Evolutionary conservation across 2,888 invertebrate genomes (phyloP).

Genomic region (Coremacera marginata): DNA sequence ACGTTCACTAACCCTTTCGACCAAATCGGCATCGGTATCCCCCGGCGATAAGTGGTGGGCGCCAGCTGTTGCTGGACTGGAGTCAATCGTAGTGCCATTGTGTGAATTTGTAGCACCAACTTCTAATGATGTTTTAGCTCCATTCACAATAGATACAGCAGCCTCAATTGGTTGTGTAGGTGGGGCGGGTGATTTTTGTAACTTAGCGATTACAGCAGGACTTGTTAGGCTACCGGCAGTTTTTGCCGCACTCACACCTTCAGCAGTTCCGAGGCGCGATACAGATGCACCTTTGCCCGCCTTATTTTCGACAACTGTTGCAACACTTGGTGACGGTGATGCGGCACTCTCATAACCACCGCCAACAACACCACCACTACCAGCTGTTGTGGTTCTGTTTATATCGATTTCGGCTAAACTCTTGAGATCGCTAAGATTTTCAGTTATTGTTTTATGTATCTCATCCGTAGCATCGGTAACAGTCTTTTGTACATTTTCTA

Average conservation of each 20-base stretch:
- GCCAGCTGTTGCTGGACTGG: constrained; percentile 34
- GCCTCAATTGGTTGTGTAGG: constrained; percentile 67
- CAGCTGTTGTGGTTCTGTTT: constrained; percentile 40
- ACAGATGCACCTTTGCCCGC: constrained; percentile 50
- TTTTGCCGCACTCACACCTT: constrained; percentile 45
- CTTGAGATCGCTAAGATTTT: constrained; percentile 65
- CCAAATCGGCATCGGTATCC: constrained; percentile 41
- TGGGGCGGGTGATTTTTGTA: constrained; percentile 60
- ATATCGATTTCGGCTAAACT: constrained; percentile 63
- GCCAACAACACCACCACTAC: neutral
- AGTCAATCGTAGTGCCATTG: constrained; percentile 18
- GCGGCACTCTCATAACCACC: constrained; percentile 47
- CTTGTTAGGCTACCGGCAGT: neutral
- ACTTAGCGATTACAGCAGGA: neutral
- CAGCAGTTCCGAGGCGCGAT: constrained; percentile 57
- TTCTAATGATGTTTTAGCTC: constrained; percentile 26
- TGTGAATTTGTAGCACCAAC: constrained; percentile 15
- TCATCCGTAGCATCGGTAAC: constrained; percentile 65
- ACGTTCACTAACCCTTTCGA: constrained; percentile 68
- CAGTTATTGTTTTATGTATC: constrained; percentile 66
- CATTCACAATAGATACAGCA: constrained; percentile 64
- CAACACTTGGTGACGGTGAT: constrained; percentile 59
- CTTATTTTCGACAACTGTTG: constrained; percentile 56
- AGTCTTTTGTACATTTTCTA: constrained; percentile 64
- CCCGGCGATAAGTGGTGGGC: constrained; percentile 27